Evolutionary conservation across 2,113 vertebrate genomes (phyloP), one percentile per base, ranked within the genome.

Genomic region (Siphamia tubifer): DNA sequence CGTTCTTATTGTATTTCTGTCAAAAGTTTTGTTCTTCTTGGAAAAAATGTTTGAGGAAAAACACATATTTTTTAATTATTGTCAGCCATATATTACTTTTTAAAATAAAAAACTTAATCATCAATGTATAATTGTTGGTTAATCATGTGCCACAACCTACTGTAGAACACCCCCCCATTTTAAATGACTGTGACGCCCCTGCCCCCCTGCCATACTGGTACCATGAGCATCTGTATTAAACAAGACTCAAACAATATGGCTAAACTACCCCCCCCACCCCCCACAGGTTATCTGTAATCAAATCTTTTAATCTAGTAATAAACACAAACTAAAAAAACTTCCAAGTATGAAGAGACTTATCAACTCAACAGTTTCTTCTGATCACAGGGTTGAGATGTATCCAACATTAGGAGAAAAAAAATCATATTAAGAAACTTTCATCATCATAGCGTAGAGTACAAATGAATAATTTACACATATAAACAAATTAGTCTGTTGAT

Each of bases 401-500:
- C 21, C 2, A 13, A 6, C 15, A 35, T 34, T 1, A 32, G 35
- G 36, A 35, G 6, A 44, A 1, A 35, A n/a, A 23, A 38, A 21
- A 21, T 16, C 4, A 4, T 34, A 13, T 28, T n/a, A 51, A 35
- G 15, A n/a, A 40, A 49, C 17, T 16, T n/a, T n/a, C n/a, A n/a
- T n/a, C n/a, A n/a, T n/a, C n/a, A n/a, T n/a, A 53, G 36, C 15
- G 32, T 9, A 32, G 12, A 30, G 30, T 36, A 30, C 31, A 44
- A 36, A 51, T 2, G 23, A 38, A 28, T 21, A 8, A 39, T 8
- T 51, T 7, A 21, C 17, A 13, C 24, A 25, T 31, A 25, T 4
- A 24, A 40, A 62, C n/a, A 51, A 42, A 69, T 55, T 2, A 73
- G 57, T 73, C 25, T 68, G 28, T 57, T 40, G n/a, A 34, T 49